A percentile compares a stretch with the other conserved stretches of the same genome.
phyloP scores from a whole-genome alignment of 1,140 invertebrate genomes.

The Hylyphantes graminicola region DNA sequence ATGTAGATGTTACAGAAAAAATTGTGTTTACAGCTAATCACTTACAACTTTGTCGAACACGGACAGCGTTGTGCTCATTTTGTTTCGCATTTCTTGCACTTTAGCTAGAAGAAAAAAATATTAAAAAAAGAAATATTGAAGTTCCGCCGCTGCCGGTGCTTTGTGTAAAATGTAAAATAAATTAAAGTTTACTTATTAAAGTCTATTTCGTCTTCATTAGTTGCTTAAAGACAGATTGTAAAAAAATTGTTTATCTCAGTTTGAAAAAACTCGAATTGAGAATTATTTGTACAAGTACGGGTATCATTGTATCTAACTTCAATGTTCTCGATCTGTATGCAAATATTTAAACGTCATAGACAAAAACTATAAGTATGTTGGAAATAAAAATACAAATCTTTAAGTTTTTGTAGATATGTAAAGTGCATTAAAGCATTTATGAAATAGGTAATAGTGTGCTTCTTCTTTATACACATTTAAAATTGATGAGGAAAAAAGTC shows the following conservation, averaged over 20 bases:
- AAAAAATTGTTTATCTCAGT: conserved; percentile 29
- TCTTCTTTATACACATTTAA: neutral
- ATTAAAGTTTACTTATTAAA: neutral
- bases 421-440: conserved; percentile 48
- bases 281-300: conserved; percentile 47
- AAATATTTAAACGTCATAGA: conserved; percentile 36
- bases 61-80: conserved; percentile 7
- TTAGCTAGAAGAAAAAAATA: conserved; percentile 1
- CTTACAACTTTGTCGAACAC: no score
- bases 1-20: no score
- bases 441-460: conserved; percentile 12
- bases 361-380: conserved; percentile 26
- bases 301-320: conserved; percentile 47
- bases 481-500: no score
- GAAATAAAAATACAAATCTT: conserved; percentile 30
- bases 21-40: no score
- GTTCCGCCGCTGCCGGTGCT: neutral
- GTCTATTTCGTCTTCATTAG: conserved; percentile 44
- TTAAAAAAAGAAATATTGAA: neutral
- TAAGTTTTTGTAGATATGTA: conserved; percentile 54
- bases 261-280: conserved; percentile 4
- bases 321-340: conserved; percentile 48
- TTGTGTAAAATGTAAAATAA: conserved; percentile 12
- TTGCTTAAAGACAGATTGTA: conserved; percentile 7
- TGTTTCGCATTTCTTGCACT: conserved; percentile 18